These are phyloP conservation scores for Zootermopsis nevadensis DNA, from an alignment of 2,888 invertebrate genomes.

Conservation along the genomic window DNA sequence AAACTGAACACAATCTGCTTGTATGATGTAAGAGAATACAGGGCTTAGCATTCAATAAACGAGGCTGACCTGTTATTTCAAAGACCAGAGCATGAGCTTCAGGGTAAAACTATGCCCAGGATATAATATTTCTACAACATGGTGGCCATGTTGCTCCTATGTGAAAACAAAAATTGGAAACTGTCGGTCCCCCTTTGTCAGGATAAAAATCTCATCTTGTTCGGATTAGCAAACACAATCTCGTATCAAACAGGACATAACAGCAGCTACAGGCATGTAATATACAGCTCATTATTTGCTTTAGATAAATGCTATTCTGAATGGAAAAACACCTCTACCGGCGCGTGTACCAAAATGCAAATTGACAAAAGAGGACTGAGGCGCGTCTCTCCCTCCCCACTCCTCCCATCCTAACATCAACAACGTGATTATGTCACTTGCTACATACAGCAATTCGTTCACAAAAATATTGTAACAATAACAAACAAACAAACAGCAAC, in stretches of 20 bases:
- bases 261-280: conserved; percentile 41
- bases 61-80: not conserved
- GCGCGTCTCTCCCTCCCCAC: not conserved
- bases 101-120: conserved; percentile 35
- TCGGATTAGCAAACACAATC: conserved; percentile 49
- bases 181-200: conserved; percentile 49
- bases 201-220: conserved; percentile 52
- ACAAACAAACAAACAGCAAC: too few species aligned
- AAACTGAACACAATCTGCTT: not conserved
- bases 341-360: conserved; percentile 42
- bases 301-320: conserved; percentile 49
- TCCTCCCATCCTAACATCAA: conserved; percentile 25
- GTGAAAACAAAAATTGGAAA: conserved; percentile 52
- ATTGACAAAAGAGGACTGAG: conserved; percentile 45
- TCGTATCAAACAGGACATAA: conserved; percentile 37
- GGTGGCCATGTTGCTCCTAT: conserved; percentile 40
- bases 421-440: conserved; percentile 17
- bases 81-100: conserved; percentile 12
- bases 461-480: not conserved
- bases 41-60: conserved; percentile 16
- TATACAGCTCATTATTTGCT: conserved; percentile 49
- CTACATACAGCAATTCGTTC: conserved; percentile 5
- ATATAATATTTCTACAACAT: conserved; percentile 37
- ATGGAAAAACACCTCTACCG: conserved; percentile 46
- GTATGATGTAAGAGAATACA: not conserved